Base-by-base conservation (phyloP, 37 sponge, comb jelly and placozoan genomes). In the Aplysina aerophoba region DNA sequence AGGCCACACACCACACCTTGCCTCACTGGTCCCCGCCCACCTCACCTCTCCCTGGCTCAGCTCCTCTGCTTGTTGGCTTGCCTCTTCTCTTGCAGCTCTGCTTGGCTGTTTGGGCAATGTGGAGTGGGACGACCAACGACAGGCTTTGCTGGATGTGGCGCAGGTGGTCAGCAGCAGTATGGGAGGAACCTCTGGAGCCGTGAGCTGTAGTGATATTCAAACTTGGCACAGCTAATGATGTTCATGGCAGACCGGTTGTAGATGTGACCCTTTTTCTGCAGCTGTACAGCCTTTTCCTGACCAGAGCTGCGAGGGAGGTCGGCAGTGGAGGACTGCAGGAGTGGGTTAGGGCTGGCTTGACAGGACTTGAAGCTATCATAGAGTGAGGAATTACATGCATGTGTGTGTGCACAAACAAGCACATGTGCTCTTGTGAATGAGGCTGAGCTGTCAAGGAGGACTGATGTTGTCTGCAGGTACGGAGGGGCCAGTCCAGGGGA, bases 151-250 rank as follows among this genome's bases (percentile, higher is more conserved):
- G 36, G 71, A 87, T 30, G 27, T 94, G 53, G 89, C 92, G 17
- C 53, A 55, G 0, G 22, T 55, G 6, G 63, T 89, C n/a, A 90
- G 84, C 53, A 71, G 38, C 21, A 37, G 81, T 39, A 94, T 94
- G 95, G 95, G 95, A 72, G 95, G 95, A 17, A 87, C 92, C 37
- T 94, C 95, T 35, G 95, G 95, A 89, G 95, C 92, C 22, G 95
- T 94, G 58, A 83, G 93, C 77, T 75, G 77, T 36, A 25, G 22
- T 20, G 19, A 37, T 41, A 40, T 15, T 14, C 44, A 75, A 0
- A 24, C 60, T 59, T 12, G 0, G 22, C 33, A 22, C 81, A 22
- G 22, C 15, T 68, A 68, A 68, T 15, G 22, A 21, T 25, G 14
- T 31, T 21, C 14, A 27, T 56, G 8, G 21, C 55, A 57, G 22